Percentiles rank a stretch among this genome's conserved stretches.
phyloP scores from a whole-genome alignment of 30 jellyfish, hydroid and myxozoan genomes.

The Aurelia sp. region DNA sequence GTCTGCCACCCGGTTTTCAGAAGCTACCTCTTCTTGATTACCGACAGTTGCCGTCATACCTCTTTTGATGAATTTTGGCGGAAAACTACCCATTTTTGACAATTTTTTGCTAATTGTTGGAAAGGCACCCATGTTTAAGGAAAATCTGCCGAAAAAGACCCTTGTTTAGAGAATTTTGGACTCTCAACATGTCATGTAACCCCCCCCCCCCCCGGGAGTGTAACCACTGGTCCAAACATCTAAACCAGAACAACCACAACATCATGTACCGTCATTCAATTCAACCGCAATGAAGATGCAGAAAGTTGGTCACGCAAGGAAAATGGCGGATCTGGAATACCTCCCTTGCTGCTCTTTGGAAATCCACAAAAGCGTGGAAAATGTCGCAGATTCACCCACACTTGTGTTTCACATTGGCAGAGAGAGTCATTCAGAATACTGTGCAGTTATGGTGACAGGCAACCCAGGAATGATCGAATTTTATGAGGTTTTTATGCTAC shows the following conservation, averaged over 20 bases:
- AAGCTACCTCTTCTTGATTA: too few species aligned
- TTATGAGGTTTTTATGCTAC: constrained; percentile 77
- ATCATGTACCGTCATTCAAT: background rate
- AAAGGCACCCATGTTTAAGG: too few species aligned
- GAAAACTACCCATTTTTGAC: too few species aligned
- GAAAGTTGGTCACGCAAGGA: background rate
- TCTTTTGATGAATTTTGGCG: too few species aligned
- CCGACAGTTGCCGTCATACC: too few species aligned
- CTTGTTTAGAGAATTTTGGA: too few species aligned
- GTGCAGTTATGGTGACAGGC: constrained; percentile 86
- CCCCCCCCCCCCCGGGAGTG: too few species aligned
- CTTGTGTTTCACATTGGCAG: constrained; percentile 54
- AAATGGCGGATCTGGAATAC: constrained; percentile 14
- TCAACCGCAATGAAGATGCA: background rate
- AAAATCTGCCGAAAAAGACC: too few species aligned
- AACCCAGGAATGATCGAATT: constrained; percentile 92
- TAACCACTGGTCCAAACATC: too few species aligned
- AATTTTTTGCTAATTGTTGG: too few species aligned
- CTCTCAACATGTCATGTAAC: too few species aligned
- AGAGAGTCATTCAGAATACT: constrained; percentile 43
- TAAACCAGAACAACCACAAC: background rate
- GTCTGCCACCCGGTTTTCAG: too few species aligned
- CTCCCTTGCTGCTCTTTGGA: constrained; percentile 52
- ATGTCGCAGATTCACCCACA: constrained; percentile 58
- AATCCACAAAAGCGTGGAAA: constrained; percentile 63